phyloP scores from a whole-genome alignment of 2,888 invertebrate genomes.

The Gortyna flavago region DNA sequence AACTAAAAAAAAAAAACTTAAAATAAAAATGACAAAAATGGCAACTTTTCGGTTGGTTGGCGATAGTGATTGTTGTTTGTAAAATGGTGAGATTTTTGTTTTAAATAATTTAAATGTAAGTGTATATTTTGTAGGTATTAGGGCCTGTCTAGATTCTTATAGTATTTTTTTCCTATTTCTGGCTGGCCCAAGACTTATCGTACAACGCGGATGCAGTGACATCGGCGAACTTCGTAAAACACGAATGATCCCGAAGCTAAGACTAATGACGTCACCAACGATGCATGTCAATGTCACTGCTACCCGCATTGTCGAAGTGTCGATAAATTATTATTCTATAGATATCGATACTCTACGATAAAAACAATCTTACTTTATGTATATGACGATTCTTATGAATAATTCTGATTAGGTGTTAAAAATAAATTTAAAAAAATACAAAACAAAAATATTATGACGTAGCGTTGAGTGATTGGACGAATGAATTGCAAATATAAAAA shows the following conservation, averaged over 20 bases:
- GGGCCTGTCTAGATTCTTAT: slow-evolving; percentile 72
- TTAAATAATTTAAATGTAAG: slow-evolving; percentile 66
- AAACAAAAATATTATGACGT: slow-evolving; percentile 72
- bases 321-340: slow-evolving; percentile 64
- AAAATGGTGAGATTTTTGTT: slow-evolving; percentile 71
- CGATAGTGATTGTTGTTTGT: slow-evolving; percentile 67
- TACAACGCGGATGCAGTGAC: slow-evolving; percentile 52
- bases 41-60: slow-evolving; percentile 57
- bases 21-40: slow-evolving; percentile 64
- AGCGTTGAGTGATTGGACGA: slow-evolving; percentile 70
- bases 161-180: slow-evolving; percentile 72
- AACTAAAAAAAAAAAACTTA: slow-evolving; percentile 58
- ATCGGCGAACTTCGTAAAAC: slow-evolving; percentile 31
- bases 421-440: slow-evolving; percentile 66
- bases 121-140: slow-evolving; percentile 68
- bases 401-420: slow-evolving; percentile 72
- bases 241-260: slow-evolving; percentile 28
- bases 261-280: slow-evolving; percentile 27
- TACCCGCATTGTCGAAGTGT: slow-evolving; percentile 49
- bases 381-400: slow-evolving; percentile 77
- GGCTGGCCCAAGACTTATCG: slow-evolving; percentile 70
- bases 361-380: slow-evolving; percentile 62
- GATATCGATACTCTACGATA: slow-evolving; percentile 65
- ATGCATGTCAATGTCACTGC: slow-evolving; percentile 47
- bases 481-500: slow-evolving; percentile 62